Conservation (phyloP, 2,113 vertebrate genomes). For the Emydocephalus ijimae region DNA sequence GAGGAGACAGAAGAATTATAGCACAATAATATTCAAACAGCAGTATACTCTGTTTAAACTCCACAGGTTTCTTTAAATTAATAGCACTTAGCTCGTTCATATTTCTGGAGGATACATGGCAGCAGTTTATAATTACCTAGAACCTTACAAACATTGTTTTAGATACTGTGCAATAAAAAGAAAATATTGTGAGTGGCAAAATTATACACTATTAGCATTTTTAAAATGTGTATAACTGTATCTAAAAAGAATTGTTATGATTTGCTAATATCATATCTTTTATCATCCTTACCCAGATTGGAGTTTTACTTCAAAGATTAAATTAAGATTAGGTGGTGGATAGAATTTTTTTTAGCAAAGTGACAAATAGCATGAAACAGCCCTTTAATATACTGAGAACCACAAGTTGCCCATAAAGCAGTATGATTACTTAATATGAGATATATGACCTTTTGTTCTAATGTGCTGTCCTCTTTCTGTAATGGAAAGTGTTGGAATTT, state of each 20-base stretch:
- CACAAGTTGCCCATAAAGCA: conserved; percentile 2
- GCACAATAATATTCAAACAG: conserved; percentile 16
- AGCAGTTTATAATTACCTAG: conserved; percentile 17
- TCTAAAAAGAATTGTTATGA: conserved; percentile 11
- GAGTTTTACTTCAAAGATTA: background rate
- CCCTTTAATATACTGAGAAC: conserved; percentile 31
- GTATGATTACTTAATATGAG: conserved; percentile 3
- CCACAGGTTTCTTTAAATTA: conserved; percentile 31
- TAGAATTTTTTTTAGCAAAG: background rate
- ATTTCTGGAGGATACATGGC: conserved; percentile 22
- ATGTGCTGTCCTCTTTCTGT: conserved; percentile 28
- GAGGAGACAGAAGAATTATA: conserved; percentile 24
- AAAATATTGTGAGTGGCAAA: conserved; percentile 5
- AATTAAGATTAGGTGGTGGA: conserved; percentile 2
- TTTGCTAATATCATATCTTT: conserved; percentile 21
- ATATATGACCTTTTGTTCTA: conserved; percentile 8
- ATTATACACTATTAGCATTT: conserved; percentile 18
- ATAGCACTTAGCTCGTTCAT: conserved; percentile 26
- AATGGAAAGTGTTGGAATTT: conserved; percentile 37
- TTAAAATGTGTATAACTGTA: conserved; percentile 3
- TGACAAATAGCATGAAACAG: background rate
- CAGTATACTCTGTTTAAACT: conserved; percentile 16
- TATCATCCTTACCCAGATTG: background rate
- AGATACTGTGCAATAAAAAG: conserved; percentile 5
- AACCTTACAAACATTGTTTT: conserved; percentile 5